Base-by-base conservation (phyloP, 2,888 invertebrate genomes). In the Heliconius aoede region DNA sequence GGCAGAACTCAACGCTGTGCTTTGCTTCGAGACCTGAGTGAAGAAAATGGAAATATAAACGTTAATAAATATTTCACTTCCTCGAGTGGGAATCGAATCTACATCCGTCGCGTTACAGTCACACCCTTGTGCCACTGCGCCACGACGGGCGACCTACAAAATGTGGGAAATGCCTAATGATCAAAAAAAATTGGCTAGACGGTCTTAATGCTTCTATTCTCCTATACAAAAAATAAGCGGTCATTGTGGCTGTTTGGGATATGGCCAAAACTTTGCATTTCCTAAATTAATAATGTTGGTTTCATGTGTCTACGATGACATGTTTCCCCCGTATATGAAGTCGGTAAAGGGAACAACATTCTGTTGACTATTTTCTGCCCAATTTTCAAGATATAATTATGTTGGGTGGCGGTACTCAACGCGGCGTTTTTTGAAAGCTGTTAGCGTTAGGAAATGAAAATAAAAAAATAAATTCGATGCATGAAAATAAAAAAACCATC, bases 211-310 rank as follows among this genome's bases (percentile, higher is more conserved):
- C 15, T 24, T 32, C 13, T 24, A n/a, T 28, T 32, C n/a, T 72
- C 69, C 24, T 55, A 60, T 40, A 32, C 5, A 73, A 21, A 64
- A 76, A 9, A 73, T 24, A 24, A 69, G 62, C 72, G 76, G 69
- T 51, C 72, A 24, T 65, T 74, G 73, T 69, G 58, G 64, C 71
- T 60, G 75, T 77, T 80, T 80, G 80, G 80, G 79, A 75, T 30
- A 64, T 62, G 26, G 78, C 80, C 80, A 80, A 80, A 62, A 40
- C 3, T 8, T 18, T 13, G 13, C 11, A 40, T 36, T 72, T 72
- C 40, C 72, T 28, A 40, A 55, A n/a, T 55, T 3, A 9, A 72
- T 36, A 72, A 60, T 68, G 28, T 7, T 36, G 36, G 13, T 1
- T 5, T 15, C 36, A 36, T 15, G 15, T 24, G 24, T 24, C 9